A percentile compares a stretch with the other conserved stretches of the same genome.
These are phyloP conservation scores for Tachycineta bicolor DNA, from an alignment of 2,113 vertebrate species.

Conservation along the genomic window DNA sequence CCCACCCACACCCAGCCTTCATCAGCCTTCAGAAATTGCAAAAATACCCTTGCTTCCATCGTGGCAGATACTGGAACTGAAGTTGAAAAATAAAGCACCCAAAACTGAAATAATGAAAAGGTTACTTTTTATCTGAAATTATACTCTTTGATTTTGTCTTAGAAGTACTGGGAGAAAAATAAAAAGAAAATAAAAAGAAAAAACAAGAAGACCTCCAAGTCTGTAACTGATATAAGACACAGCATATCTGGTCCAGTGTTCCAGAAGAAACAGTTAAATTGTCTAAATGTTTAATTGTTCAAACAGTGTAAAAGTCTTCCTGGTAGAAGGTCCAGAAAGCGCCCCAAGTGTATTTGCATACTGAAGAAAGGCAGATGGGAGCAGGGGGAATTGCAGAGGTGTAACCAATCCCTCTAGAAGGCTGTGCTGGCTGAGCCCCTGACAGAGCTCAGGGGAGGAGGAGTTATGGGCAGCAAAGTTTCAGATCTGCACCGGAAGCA, in stretches of 20 bases:
- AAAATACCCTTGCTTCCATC: background rate
- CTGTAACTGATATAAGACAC: background rate
- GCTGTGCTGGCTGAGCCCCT: background rate
- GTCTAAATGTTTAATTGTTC: background rate
- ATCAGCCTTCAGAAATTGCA: background rate
- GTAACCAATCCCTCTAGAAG: background rate
- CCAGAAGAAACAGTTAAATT: background rate
- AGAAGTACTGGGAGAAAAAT: background rate
- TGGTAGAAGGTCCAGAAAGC: background rate
- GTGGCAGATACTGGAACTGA: background rate
- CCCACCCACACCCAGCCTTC: background rate
- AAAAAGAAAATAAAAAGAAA: too few relatives aligned
- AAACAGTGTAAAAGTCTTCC: background rate
- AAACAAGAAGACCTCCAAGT: background rate
- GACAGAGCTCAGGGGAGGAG: background rate
- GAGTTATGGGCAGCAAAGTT: background rate
- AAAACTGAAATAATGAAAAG: background rate
- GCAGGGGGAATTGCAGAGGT: background rate
- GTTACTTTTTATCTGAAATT: background rate
- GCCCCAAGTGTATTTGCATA: background rate
- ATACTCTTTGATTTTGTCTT: background rate
- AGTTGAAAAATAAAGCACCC: background rate
- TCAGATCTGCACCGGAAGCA: slow-evolving; percentile 10
- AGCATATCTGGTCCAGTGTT: background rate
- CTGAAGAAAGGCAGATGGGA: background rate